These are phyloP conservation scores for Aspidapion aeneum DNA, from an alignment of 2,888 invertebrate genomes.

Conservation along the genomic window DNA sequence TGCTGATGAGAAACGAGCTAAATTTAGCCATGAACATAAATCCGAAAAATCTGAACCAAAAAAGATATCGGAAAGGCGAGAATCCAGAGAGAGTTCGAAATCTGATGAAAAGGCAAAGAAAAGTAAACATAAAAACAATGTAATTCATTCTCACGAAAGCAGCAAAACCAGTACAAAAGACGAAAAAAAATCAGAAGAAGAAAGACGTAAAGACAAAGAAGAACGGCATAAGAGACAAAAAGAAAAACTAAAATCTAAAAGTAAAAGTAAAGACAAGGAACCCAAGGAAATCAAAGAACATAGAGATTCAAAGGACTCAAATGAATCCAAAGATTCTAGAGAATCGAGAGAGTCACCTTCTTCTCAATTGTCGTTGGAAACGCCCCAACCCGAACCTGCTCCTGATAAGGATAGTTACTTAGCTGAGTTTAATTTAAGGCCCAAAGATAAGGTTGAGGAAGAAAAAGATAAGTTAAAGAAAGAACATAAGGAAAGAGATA, in stretches of 20 bases:
- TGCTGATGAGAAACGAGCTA: constrained; percentile 61
- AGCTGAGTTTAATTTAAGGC: constrained; percentile 55
- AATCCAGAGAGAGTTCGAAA: constrained; percentile 63
- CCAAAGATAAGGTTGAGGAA: constrained; percentile 56
- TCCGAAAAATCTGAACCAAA: constrained; percentile 25
- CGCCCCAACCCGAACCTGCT: constrained; percentile 31
- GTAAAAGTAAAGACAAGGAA: constrained; percentile 44
- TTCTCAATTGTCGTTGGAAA: not conserved
- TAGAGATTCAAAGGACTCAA: not conserved
- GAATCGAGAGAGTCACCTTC: constrained; percentile 26
- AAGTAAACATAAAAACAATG: constrained; percentile 56
- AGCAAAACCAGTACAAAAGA: constrained; percentile 45
- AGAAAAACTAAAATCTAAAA: constrained; percentile 40
- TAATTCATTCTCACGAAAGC: constrained; percentile 54
- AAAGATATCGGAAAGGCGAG: constrained; percentile 59
- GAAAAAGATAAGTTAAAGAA: constrained; percentile 56
- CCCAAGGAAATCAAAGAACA: constrained; percentile 30
- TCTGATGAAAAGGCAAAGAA: constrained; percentile 45
- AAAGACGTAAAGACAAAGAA: constrained; percentile 43
- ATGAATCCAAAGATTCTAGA: constrained; percentile 27
- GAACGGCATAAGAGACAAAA: constrained; percentile 41
- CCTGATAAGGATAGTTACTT: constrained; percentile 56
- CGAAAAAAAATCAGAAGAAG: constrained; percentile 37
- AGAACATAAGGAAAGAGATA: constrained; percentile 43
- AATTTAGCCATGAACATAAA: constrained; percentile 49